Evolutionary conservation across 2,113 vertebrate genomes (phyloP).

Genomic region (Nerophis lumbriciformis): DNA sequence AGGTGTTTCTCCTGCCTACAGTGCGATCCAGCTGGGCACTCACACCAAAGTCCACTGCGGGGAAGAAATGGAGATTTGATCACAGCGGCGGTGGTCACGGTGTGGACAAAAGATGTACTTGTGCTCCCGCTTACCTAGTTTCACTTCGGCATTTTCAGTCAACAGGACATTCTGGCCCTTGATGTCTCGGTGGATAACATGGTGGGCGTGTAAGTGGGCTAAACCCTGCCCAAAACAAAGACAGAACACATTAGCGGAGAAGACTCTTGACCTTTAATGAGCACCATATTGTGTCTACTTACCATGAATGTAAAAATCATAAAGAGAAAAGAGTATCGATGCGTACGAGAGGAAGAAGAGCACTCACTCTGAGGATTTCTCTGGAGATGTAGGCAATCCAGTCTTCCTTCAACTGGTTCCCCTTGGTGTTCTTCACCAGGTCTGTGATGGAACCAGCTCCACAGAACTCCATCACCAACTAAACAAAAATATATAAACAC

Average conservation of each 20-base stretch:
- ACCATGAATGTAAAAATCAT: background rate
- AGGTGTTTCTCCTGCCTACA: constrained; percentile 94
- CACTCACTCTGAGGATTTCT: constrained; percentile 70
- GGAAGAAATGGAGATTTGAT: background rate
- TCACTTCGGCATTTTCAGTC: constrained; percentile 68
- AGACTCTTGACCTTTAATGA: background rate
- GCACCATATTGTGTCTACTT: background rate
- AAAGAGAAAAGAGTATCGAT: background rate
- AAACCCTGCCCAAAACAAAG: constrained; percentile 71
- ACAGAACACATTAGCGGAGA: constrained; percentile 9
- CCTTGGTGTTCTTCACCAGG: constrained; percentile 75
- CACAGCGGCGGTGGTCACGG: background rate
- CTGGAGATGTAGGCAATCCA: constrained; percentile 76
- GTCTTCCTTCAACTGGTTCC: constrained; percentile 74
- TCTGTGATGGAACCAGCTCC: constrained; percentile 74
- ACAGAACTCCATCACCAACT: constrained; percentile 77
- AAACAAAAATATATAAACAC: background rate
- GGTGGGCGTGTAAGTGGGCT: constrained; percentile 67
- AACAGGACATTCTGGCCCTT: constrained; percentile 69
- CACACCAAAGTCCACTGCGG: constrained; percentile 93
- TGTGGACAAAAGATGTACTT: background rate
- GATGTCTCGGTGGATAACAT: constrained; percentile 70
- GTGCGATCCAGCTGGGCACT: constrained; percentile 96
- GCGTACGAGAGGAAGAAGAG: background rate
- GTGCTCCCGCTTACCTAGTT: constrained; percentile 48